Base-by-base conservation (phyloP, 92 coral and sea anemone genomes). In the Palythoa grandiflora region DNA sequence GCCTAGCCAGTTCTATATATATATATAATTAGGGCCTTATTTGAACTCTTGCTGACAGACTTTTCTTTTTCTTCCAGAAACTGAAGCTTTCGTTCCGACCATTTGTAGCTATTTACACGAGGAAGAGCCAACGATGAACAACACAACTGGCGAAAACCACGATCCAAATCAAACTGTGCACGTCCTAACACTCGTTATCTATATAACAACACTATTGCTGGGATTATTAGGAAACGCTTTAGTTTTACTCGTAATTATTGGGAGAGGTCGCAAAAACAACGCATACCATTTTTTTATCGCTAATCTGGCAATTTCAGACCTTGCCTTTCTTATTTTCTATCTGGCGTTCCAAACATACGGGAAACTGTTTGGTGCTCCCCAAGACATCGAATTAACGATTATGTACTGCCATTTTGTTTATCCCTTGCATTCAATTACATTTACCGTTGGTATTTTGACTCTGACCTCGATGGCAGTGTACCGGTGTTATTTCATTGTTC, bases 221-320 rank as follows among this genome's bases (percentile, higher is more conserved):
- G 86, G 86, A 16, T 47, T 19, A 17, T 38, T 10, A 40, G 86
- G 86, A n/a, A 81, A 81, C 5, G 63, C 47, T 66, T 50, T 81
- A 35, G 86, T 81, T 11, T 68, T 81, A 37, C 9, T 81, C 10
- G 86, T 81, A 5, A 65, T 81, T 13, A 1, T 81, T 13, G 75
- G 75, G 5, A 81, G 86, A 81, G 75, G 40, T 13, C 61, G 40
- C 14, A 48, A 19, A 48, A 71, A 53, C 5, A 81, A 52, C 3
- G 38, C 52, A 20, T 63, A 81, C 55, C 57, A 81, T 40, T 37
- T 81, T n/a, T 81, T 81, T 38, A 81, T 81, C 39, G 75, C 61
- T 19, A 81, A 81, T 48, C 86, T 81, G 16, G 86, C 86, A n/a
- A 65, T 47, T 19, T 81, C 86, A 66, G 86, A 81, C 35, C 75